A percentile compares a stretch with the other conserved stretches of the same genome.
Conservation (phyloP, 2,797 vertebrate species). For the Brachymystax lenok region DNA sequence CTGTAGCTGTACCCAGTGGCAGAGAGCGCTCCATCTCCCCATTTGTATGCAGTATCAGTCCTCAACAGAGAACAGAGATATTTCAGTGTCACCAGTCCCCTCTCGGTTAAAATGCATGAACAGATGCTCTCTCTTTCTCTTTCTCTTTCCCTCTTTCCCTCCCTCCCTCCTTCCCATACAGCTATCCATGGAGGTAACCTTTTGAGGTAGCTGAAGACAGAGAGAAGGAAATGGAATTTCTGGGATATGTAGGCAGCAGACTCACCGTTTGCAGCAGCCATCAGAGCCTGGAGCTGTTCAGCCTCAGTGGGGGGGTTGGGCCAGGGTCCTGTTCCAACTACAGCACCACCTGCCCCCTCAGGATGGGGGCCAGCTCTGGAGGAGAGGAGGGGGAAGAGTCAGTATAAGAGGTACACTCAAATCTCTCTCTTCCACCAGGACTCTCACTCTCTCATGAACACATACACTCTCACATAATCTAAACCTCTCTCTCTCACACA, state of each 20-base stretch:
- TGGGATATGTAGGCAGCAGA: slow-evolving; percentile 15
- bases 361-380: slow-evolving; percentile 76
- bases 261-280: slow-evolving; percentile 84
- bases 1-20: neutral
- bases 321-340: slow-evolving; percentile 78
- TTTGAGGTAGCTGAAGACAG: neutral
- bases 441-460: neutral
- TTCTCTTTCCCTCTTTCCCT: neutral
- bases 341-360: slow-evolving; percentile 70
- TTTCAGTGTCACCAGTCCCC: neutral
- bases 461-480: neutral
- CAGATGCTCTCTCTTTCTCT: neutral
- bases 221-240: neutral
- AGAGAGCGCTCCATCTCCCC: neutral
- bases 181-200: neutral
- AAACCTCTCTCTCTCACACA: neutral
- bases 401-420: slow-evolving; percentile 31
- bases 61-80: neutral
- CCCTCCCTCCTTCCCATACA: neutral
- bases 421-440: neutral
- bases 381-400: slow-evolving; percentile 15
- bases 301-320: slow-evolving; percentile 88
- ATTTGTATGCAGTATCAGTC: neutral
- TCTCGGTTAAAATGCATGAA: neutral
- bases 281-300: slow-evolving; percentile 86